phyloP scores from a whole-genome alignment of 2,888 invertebrate species.

The Plusia festucae region DNA sequence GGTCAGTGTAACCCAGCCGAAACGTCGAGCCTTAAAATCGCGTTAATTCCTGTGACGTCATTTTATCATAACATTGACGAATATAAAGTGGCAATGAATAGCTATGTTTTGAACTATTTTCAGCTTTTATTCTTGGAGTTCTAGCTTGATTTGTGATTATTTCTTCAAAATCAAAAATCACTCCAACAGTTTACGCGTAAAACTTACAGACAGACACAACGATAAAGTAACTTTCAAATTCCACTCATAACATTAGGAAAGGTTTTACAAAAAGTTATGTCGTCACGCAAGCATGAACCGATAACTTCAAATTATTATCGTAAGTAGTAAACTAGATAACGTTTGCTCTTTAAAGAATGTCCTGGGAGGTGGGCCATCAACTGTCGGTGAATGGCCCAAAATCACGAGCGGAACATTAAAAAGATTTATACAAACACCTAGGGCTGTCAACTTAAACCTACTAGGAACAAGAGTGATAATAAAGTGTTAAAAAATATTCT shows the following conservation, averaged over 20 bases:
- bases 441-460: conserved; percentile 33
- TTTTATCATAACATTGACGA: too few relatives aligned
- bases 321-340: conserved; percentile 34
- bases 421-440: conserved; percentile 24
- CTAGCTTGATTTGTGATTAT: too few relatives aligned
- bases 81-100: neutral
- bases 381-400: conserved; percentile 54
- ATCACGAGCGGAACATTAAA: conserved; percentile 56
- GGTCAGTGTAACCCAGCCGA: too few relatives aligned
- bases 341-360: conserved; percentile 54
- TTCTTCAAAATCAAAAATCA: too few relatives aligned
- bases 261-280: neutral
- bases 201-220: neutral
- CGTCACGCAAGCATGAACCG: conserved; percentile 19
- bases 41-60: too few relatives aligned
- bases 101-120: neutral
- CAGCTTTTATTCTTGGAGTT: too few relatives aligned
- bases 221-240: too few relatives aligned
- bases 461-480: neutral
- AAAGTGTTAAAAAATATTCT: too few relatives aligned
- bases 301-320: conserved; percentile 34
- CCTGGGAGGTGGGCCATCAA: conserved; percentile 53
- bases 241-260: neutral
- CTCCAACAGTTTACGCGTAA: too few relatives aligned
- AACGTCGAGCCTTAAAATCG: too few relatives aligned